These are phyloP conservation scores for Florisuga fusca DNA, from an alignment of 2,797 vertebrate species.

Conservation along the genomic window DNA sequence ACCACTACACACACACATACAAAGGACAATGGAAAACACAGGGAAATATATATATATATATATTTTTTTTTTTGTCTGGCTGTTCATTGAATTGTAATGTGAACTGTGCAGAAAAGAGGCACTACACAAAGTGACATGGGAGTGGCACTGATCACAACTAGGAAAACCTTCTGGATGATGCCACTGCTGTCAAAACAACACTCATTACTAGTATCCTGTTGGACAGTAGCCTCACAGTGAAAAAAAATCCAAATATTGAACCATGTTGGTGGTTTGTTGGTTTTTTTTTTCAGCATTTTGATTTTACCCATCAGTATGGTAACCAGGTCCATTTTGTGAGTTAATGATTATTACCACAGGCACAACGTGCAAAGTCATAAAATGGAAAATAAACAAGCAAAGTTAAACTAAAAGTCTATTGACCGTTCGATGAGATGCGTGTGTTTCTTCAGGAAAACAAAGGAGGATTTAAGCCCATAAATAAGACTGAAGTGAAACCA, in stretches of 20 bases:
- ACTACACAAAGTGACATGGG: accelerated
- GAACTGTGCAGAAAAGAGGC: neutral
- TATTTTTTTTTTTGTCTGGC: neutral
- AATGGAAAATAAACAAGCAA: neutral
- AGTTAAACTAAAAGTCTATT: neutral
- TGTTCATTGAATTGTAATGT: neutral
- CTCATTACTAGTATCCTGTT: neutral
- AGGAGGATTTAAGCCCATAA: neutral
- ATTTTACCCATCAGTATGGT: neutral
- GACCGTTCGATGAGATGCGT: neutral
- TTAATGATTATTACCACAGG: neutral
- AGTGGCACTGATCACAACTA: neutral
- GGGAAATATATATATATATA: neutral
- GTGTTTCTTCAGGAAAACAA: neutral
- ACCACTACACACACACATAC: accelerated
- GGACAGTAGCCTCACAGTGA: accelerated
- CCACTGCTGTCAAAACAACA: neutral
- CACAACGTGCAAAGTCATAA: neutral
- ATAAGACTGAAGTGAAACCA: neutral
- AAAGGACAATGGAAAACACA: neutral
- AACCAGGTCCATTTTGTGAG: neutral
- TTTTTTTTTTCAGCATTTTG: neutral
- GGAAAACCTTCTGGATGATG: neutral
- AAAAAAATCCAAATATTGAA: neutral
- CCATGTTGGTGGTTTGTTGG: neutral